These are phyloP conservation scores for Petrocephalus zakoni DNA, from an alignment of 2,113 vertebrate species.

Conservation along the genomic window DNA sequence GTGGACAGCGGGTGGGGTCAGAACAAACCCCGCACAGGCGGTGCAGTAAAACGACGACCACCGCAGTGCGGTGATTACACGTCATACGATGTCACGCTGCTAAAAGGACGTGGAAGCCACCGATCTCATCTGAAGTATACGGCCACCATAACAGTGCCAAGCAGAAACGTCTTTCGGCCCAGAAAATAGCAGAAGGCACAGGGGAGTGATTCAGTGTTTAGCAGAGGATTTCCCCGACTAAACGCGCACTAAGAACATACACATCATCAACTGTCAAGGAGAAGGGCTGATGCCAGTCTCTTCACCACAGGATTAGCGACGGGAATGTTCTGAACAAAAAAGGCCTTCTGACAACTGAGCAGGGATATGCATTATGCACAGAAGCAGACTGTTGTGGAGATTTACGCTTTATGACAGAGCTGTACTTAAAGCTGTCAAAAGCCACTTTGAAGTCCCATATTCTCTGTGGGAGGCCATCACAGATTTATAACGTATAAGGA, in stretches of 20 bases:
- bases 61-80: not conserved
- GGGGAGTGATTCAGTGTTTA: not conserved
- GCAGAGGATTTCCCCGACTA: not conserved
- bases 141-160: not conserved
- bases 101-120: not conserved
- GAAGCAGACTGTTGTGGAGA: not conserved
- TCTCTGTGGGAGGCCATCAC: not conserved
- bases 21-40: not conserved
- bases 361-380: not conserved
- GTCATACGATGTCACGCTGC: not conserved
- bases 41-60: not conserved
- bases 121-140: not conserved
- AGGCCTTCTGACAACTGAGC: not conserved
- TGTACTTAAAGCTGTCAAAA: not conserved
- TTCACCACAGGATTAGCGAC: not conserved
- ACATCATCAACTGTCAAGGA: not conserved
- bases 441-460: not conserved
- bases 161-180: not conserved
- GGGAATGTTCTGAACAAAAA: not conserved
- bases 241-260: not conserved
- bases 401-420: not conserved
- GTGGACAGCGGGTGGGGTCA: not conserved
- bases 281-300: not conserved
- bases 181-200: not conserved
- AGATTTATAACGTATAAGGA: not conserved